Evolutionary conservation across 2,888 invertebrate genomes (phyloP).

Genomic region (Diabrotica balteata): DNA sequence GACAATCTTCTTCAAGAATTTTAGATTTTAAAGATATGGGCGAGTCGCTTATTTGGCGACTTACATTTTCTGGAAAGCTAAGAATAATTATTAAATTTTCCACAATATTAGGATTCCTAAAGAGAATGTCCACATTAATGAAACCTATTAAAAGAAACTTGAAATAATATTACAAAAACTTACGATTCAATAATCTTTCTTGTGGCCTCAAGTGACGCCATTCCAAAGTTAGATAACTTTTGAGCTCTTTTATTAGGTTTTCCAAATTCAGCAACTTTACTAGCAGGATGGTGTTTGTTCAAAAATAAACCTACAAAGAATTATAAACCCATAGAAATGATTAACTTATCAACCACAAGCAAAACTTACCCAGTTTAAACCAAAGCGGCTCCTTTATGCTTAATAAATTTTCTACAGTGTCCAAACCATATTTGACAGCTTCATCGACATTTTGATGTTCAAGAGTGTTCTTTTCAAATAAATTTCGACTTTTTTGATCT

Average conservation of each 20-base stretch:
- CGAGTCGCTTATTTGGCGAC: slow-evolving; percentile 41
- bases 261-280: slow-evolving; percentile 76
- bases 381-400: slow-evolving; percentile 66
- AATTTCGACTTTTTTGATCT: not conserved
- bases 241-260: slow-evolving; percentile 70
- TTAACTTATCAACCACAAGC: no score
- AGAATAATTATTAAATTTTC: not conserved
- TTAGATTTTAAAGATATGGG: slow-evolving; percentile 42
- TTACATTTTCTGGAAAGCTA: slow-evolving; percentile 47
- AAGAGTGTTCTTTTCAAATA: not conserved
- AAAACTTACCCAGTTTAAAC: slow-evolving; percentile 66
- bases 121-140: no score
- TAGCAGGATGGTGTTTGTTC: slow-evolving; percentile 70
- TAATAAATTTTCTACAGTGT: slow-evolving; percentile 71
- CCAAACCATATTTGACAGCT: slow-evolving; percentile 73
- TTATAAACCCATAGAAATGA: not conserved
- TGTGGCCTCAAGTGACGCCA: slow-evolving; percentile 73
- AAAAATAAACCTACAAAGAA: slow-evolving; percentile 68
- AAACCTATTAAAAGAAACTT: no score
- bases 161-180: slow-evolving; percentile 47
- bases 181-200: slow-evolving; percentile 67
- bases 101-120: not conserved
- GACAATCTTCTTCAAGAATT: slow-evolving; percentile 63
- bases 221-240: slow-evolving; percentile 70
- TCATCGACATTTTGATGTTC: slow-evolving; percentile 59